phyloP scores from a whole-genome alignment of 2,888 invertebrate species.

The Parnassius smintheus region DNA sequence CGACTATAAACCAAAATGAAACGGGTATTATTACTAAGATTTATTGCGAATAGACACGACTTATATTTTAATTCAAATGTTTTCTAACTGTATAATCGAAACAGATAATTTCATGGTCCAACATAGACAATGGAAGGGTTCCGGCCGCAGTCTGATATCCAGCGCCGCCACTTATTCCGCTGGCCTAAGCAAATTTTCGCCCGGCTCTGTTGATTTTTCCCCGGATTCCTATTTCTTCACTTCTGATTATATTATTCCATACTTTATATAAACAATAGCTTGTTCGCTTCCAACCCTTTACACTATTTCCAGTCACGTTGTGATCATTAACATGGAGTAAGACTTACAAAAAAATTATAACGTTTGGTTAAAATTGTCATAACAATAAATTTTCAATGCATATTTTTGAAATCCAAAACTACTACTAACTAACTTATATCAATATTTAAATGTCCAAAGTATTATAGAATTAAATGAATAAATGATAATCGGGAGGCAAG shows the following conservation, averaged over 20 bases:
- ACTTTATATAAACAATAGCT: constrained; percentile 78
- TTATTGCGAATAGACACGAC: not conserved
- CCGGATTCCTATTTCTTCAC: constrained; percentile 79
- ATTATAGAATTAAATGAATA: too few species aligned
- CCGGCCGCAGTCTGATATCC: constrained; percentile 57
- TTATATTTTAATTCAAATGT: constrained; percentile 14
- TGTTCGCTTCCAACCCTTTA: constrained; percentile 56
- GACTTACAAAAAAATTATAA: constrained; percentile 31
- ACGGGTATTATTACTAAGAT: too few species aligned
- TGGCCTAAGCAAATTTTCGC: constrained; percentile 80
- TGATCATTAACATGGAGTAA: constrained; percentile 45
- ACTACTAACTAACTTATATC: too few species aligned
- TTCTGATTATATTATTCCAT: constrained; percentile 80
- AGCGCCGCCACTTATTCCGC: constrained; percentile 73
- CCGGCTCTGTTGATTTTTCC: constrained; percentile 77
- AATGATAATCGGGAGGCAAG: too few species aligned
- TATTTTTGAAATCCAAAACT: too few species aligned
- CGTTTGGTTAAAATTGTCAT: too few species aligned
- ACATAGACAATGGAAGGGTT: constrained; percentile 60
- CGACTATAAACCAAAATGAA: too few species aligned
- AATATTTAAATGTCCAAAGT: too few species aligned
- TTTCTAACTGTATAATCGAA: constrained; percentile 40
- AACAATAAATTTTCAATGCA: too few species aligned
- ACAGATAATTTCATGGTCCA: constrained; percentile 38
- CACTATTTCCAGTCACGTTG: constrained; percentile 67